phyloP scores from a whole-genome alignment of 2,113 vertebrate species.

The Cervus canadensis region DNA sequence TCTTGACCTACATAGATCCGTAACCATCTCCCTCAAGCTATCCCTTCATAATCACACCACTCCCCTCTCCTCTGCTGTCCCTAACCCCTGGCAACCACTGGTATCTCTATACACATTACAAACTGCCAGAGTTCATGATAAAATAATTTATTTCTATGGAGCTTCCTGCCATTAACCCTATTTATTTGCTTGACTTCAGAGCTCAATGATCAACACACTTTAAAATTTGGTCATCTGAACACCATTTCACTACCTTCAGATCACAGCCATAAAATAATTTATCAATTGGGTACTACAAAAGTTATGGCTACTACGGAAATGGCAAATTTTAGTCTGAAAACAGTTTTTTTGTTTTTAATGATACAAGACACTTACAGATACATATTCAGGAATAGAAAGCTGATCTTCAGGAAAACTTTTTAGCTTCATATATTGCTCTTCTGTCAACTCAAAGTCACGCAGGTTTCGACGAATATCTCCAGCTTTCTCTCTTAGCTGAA shows the following conservation, averaged over 20 bases:
- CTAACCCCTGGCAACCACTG: neutral
- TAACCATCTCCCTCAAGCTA: neutral
- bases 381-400: slow-evolving; percentile 93
- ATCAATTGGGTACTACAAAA: neutral
- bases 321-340: neutral
- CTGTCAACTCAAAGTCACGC: slow-evolving; percentile 90
- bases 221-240: neutral
- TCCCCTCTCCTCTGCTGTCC: neutral
- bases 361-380: slow-evolving; percentile 86
- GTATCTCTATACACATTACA: neutral
- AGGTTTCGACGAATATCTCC: slow-evolving; percentile 91
- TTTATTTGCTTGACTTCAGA: neutral
- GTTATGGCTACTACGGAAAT: neutral
- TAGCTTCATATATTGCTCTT: slow-evolving; percentile 88
- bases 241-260: neutral
- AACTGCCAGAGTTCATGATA: neutral
- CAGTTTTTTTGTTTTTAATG: neutral
- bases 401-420: slow-evolving; percentile 90
- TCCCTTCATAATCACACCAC: neutral
- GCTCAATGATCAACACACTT: neutral
- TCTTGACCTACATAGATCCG: neutral
- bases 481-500: slow-evolving; percentile 89
- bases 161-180: neutral
- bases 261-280: neutral
- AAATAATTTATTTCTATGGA: neutral